phyloP scores from a whole-genome alignment of 1,140 invertebrate genomes.

The Drosophila funebris region DNA sequence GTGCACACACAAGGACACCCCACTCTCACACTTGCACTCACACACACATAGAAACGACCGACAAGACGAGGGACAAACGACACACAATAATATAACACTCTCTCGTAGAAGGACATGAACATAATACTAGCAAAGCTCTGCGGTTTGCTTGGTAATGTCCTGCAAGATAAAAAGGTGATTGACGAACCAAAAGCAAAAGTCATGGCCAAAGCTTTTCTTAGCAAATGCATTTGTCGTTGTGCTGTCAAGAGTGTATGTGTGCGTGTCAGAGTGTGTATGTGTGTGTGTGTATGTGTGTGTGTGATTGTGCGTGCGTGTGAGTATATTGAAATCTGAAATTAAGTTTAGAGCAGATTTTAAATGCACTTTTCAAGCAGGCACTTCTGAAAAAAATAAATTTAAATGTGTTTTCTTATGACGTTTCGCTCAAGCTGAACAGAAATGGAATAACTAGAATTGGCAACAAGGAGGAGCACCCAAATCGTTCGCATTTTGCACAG shows the following conservation, averaged over 20 bases:
- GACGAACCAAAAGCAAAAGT: conserved; percentile 80
- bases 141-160: conserved; percentile 67
- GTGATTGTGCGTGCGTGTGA: neutral
- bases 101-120: conserved; percentile 49
- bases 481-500: conserved; percentile 8
- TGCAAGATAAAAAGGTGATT: conserved; percentile 78
- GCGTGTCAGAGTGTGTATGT: neutral
- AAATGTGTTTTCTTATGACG: neutral
- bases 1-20: conserved; percentile 42
- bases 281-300: neutral
- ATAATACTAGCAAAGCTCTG: conserved; percentile 58
- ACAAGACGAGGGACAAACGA: neutral
- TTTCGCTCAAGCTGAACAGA: neutral
- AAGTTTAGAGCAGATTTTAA: neutral
- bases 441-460: neutral
- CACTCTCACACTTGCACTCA: conserved; percentile 21
- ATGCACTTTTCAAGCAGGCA: conserved; percentile 15
- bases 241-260: neutral
- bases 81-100: conserved; percentile 2
- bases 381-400: neutral
- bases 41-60: conserved; percentile 26
- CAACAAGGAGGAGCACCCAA: neutral
- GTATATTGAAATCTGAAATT: neutral
- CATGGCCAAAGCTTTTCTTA: conserved; percentile 73
- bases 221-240: conserved; percentile 71